Evolutionary conservation across 2,888 invertebrate species (phyloP).

Genomic region (Heliconius charithonia): DNA sequence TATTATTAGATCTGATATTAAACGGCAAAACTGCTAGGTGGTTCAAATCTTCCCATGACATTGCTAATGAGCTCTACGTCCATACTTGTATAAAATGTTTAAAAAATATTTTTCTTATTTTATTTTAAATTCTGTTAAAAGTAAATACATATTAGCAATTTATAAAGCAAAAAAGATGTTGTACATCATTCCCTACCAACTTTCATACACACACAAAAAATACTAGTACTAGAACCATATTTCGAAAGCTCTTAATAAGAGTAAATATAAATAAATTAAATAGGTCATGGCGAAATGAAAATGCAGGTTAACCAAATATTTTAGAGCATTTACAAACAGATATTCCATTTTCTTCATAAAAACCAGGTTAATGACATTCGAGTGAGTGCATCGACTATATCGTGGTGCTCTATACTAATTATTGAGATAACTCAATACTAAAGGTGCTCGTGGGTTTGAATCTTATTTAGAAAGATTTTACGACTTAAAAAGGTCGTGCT

Average conservation of each 20-base stretch:
- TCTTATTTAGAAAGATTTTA: no score
- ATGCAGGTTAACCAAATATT: slow-evolving; percentile 18
- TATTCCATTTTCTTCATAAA: background rate
- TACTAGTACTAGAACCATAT: background rate
- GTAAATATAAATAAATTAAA: slow-evolving; percentile 11
- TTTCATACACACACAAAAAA: background rate
- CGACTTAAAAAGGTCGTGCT: no score
- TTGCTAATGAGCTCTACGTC: no score
- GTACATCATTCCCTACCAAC: background rate
- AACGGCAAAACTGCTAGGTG: no score
- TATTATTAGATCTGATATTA: no score
- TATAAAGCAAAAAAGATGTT: no score
- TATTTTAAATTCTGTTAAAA: no score
- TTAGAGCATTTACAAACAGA: slow-evolving; percentile 2
- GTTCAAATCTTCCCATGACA: no score
- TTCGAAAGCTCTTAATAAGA: slow-evolving; percentile 7
- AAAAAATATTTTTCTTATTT: no score
- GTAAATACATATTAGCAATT: no score
- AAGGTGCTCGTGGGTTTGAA: no score
- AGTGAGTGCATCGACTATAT: background rate
- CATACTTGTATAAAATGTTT: no score
- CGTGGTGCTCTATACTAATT: background rate
- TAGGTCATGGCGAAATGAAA: slow-evolving; percentile 22
- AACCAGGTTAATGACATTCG: slow-evolving; percentile 18
- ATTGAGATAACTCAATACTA: background rate